These are phyloP conservation scores for Crypturellus undulatus DNA, from an alignment of 2,113 vertebrate genomes.

Conservation along the genomic window DNA sequence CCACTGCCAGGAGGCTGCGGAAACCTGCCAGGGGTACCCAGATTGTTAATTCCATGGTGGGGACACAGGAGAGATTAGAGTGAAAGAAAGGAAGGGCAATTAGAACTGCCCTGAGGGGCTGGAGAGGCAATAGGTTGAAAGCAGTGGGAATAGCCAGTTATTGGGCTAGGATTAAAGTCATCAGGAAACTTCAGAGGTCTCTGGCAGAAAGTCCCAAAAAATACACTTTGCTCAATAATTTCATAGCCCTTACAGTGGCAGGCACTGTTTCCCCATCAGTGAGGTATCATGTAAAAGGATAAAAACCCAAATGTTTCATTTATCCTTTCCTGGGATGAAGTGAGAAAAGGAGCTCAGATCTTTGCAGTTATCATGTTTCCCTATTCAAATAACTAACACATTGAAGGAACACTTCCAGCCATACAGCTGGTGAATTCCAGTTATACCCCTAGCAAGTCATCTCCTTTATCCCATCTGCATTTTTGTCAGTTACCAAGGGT, in stretches of 20 bases:
- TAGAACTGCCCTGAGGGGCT: no score
- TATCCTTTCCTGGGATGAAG: neutral
- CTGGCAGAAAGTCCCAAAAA: no score
- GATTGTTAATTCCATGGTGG: no score
- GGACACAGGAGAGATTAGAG: no score
- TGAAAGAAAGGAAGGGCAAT: no score
- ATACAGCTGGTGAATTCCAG: neutral
- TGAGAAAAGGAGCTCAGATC: fast-evolving
- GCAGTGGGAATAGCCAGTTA: no score
- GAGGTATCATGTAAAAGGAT: neutral
- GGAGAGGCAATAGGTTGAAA: no score
- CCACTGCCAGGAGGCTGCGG: no score
- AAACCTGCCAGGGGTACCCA: no score
- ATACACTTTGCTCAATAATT: no score
- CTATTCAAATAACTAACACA: neutral
- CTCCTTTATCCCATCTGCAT: neutral
- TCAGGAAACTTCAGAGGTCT: no score
- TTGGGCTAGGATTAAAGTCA: neutral
- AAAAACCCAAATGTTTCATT: neutral
- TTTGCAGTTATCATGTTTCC: neutral
- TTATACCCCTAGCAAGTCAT: neutral
- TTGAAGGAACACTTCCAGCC: neutral
- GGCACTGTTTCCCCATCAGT: neutral
- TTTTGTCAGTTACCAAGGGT: neutral
- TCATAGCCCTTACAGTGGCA: no score